A percentile compares a stretch with the other conserved stretches of the same genome.
phyloP scores from a whole-genome alignment of 2,888 invertebrate genomes.

The Lumbricus terrestris region DNA sequence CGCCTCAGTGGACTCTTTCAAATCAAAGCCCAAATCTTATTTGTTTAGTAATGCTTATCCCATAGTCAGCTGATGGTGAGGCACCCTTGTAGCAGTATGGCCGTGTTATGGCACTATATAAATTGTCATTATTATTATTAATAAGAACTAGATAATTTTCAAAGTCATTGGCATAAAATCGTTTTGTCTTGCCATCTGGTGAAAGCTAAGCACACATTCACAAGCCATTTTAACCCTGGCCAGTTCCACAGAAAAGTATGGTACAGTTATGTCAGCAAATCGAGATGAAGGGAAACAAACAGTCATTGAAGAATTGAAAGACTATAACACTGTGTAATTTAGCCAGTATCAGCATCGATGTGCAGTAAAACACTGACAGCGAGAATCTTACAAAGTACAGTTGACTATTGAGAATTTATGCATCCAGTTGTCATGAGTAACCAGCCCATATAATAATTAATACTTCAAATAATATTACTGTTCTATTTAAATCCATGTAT shows the following conservation, averaged over 20 bases:
- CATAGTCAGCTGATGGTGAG: no score
- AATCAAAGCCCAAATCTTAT: no score
- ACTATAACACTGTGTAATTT: neutral
- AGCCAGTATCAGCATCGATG: neutral
- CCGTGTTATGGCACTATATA: no score
- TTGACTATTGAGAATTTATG: neutral
- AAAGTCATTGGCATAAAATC: no score
- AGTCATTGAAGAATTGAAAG: neutral
- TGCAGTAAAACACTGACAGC: neutral
- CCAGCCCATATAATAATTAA: neutral
- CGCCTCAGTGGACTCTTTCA: no score
- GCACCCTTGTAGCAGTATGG: no score
- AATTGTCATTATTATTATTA: no score
- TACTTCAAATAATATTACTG: neutral
- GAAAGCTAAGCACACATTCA: no score
- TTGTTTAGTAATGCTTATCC: no score
- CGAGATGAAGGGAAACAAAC: neutral
- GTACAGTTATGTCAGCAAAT: neutral
- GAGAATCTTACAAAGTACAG: neutral
- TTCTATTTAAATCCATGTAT: neutral
- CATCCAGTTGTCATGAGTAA: neutral
- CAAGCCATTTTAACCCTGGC: no score
- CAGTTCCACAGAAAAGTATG: neutral
- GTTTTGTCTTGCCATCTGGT: no score
- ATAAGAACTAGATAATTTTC: no score